Evolutionary conservation across 1,140 invertebrate genomes (phyloP).

Genomic region (Bilobella aurantiaca): DNA sequence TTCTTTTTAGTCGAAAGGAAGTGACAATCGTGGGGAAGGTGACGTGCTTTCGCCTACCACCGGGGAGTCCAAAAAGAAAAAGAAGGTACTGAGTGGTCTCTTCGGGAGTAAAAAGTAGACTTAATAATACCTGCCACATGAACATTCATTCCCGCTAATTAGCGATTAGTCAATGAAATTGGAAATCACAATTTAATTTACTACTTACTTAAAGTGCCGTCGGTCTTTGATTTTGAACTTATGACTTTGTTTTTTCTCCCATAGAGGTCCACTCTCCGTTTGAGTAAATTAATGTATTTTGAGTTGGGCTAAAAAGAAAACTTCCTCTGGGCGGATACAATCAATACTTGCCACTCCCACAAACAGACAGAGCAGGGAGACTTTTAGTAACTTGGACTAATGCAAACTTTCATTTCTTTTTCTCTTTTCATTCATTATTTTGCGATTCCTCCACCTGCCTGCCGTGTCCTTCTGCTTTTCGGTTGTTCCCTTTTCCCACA

Average conservation of each 20-base stretch:
- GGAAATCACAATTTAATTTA: not conserved
- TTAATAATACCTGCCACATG: not conserved
- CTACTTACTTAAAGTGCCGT: not conserved
- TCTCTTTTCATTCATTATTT: not conserved
- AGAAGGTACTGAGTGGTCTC: conserved; percentile 6
- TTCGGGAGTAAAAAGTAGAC: not conserved
- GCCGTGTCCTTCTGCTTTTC: not conserved
- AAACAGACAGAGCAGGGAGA: too few species aligned
- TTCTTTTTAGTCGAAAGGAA: not conserved
- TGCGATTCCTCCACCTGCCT: too few species aligned
- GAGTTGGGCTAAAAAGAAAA: not conserved
- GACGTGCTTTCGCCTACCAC: not conserved
- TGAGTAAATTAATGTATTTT: not conserved
- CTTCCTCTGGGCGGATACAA: not conserved
- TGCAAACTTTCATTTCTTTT: not conserved
- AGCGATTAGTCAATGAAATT: not conserved
- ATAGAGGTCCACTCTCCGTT: not conserved
- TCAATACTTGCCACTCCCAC: not conserved
- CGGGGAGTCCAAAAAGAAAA: not conserved
- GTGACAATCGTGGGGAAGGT: not conserved
- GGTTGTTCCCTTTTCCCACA: not conserved
- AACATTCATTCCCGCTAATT: not conserved
- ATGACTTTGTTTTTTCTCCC: not conserved
- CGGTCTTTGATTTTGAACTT: not conserved
- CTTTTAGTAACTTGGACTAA: not conserved